Percentiles rank a stretch among this genome's conserved stretches.
Conservation (phyloP, 2,888 invertebrate genomes). For the Isotomurus palustris region DNA sequence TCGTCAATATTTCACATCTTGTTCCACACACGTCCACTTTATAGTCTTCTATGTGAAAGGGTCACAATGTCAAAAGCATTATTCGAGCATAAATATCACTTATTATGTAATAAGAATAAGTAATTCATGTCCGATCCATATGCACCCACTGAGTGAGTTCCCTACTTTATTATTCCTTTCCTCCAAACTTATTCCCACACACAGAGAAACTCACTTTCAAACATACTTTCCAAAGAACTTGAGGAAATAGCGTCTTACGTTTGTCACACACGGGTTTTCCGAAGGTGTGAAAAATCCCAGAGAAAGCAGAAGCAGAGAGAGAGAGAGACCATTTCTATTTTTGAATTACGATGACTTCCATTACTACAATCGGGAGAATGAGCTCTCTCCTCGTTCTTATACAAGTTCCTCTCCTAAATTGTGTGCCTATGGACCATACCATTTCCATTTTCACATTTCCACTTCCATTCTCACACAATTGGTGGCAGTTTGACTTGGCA, state of each 20-base stretch:
- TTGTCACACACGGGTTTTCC: background rate
- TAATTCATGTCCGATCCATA: background rate
- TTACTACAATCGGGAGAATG: background rate
- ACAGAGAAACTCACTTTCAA: background rate
- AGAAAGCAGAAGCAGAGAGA: background rate
- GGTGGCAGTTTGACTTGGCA: background rate
- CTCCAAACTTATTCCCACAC: slow-evolving; percentile 4
- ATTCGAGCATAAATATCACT: slow-evolving; percentile 18
- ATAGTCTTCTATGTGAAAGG: slow-evolving; percentile 12
- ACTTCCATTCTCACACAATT: background rate
- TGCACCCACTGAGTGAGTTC: slow-evolving; percentile 21
- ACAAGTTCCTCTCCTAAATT: background rate
- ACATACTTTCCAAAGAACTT: background rate
- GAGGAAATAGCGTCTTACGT: background rate
- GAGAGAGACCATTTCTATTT: background rate
- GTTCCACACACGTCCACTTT: slow-evolving; percentile 15
- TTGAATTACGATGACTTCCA: slow-evolving; percentile 3
- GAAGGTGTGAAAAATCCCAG: background rate
- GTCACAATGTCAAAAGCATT: slow-evolving; percentile 35
- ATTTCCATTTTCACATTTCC: slow-evolving; percentile 5
- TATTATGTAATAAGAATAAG: background rate
- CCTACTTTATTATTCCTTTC: slow-evolving; percentile 27
- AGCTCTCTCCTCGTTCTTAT: background rate
- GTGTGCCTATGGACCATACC: background rate
- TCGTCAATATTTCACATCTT: slow-evolving; percentile 34